Conservation (phyloP, 2,797 vertebrate species). For the Poeciliopsis gracilis region DNA sequence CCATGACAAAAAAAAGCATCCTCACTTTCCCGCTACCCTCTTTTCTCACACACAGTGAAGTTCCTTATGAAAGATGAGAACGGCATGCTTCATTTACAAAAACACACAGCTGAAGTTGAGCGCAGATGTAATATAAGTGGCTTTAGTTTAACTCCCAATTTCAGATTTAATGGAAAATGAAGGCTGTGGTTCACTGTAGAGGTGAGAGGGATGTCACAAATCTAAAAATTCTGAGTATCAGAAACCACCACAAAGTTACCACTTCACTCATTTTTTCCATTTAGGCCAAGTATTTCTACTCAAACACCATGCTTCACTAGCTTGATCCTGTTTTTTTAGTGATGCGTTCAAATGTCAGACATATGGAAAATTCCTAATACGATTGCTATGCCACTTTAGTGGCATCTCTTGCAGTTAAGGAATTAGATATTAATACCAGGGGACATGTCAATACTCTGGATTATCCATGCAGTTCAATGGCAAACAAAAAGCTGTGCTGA, state of each 20-base stretch:
- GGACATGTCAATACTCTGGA: background rate
- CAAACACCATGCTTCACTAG: background rate
- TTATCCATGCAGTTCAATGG: background rate
- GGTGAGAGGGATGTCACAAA: background rate
- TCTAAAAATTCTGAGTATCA: no score
- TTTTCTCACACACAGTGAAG: background rate
- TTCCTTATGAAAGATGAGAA: conserved; percentile 22
- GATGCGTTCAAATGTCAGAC: background rate
- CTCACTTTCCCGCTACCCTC: background rate
- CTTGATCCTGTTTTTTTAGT: background rate
- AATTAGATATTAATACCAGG: background rate
- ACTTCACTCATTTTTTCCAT: background rate
- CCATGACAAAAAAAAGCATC: conserved; percentile 22
- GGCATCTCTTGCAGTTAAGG: background rate
- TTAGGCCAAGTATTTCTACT: background rate
- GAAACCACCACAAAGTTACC: background rate
- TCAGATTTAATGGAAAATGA: conserved; percentile 13
- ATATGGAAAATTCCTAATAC: background rate
- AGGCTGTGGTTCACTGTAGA: background rate
- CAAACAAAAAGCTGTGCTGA: background rate
- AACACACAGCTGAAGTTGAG: conserved; percentile 27
- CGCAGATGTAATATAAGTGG: conserved; percentile 30
- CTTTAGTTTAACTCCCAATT: conserved; percentile 4
- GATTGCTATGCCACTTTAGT: background rate
- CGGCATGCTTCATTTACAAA: conserved; percentile 29